Percentiles rank a stretch among this genome's conserved stretches.
phyloP scores from a whole-genome alignment of 2,888 invertebrate genomes.

The Cephus runcator region DNA sequence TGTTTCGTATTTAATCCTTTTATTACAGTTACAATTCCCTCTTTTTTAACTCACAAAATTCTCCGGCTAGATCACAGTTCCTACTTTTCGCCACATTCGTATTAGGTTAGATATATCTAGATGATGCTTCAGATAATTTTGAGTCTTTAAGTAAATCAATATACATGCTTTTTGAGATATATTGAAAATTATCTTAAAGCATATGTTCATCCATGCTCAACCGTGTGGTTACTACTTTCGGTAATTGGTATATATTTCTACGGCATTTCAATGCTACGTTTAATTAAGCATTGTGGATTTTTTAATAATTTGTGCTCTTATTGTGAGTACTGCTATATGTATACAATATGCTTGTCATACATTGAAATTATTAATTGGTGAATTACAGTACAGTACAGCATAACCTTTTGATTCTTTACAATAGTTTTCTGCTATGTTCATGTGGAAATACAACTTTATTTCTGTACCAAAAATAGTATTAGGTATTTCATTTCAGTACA shows the following conservation, averaged over 20 bases:
- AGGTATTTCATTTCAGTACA: neutral
- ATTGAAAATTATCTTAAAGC: neutral
- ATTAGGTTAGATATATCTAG: neutral
- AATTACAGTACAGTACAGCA: neutral
- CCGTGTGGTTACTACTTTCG: neutral
- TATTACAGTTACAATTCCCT: neutral
- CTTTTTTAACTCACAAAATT: neutral
- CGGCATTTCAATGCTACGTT: conserved; percentile 34
- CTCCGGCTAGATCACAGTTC: neutral
- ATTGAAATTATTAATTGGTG: neutral
- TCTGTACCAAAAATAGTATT: neutral
- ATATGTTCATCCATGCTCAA: neutral
- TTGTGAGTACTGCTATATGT: conserved; percentile 29
- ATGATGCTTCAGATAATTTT: neutral
- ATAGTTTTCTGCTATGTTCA: neutral
- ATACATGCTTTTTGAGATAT: neutral
- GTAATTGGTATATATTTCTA: neutral
- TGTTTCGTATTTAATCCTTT: neutral
- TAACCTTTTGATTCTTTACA: neutral
- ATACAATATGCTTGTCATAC: neutral
- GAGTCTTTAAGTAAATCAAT: neutral
- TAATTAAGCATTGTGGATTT: conserved; percentile 24
- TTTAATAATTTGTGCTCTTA: conserved; percentile 29
- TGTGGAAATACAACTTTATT: neutral
- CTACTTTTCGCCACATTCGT: neutral